Base-by-base conservation (phyloP, 2,113 vertebrate species). In the Isichthys henryi region DNA sequence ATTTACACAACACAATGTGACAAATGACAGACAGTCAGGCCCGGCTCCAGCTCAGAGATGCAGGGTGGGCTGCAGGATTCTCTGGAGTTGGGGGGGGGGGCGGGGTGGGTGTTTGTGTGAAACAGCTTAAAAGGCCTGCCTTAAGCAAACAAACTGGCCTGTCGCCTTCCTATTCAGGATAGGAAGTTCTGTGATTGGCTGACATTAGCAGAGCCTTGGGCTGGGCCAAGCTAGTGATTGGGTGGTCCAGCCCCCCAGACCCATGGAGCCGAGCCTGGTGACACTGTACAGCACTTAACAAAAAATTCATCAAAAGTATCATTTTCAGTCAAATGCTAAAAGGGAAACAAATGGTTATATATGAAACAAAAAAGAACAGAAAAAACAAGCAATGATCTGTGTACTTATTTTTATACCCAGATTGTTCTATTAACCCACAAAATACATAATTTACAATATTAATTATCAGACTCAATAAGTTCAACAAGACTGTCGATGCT, bases 291-390 rank as follows among this genome's bases (percentile, higher is more conserved):
- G 74, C 2, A 43, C 35, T 35, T 19, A 80, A 43, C 35, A 19
- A 80, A 6, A 43, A 19, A 80, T 2, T 77, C 2, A 80, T 80
- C 31, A 31, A 39, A 31, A 58, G 45, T 48, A 83, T 88, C 23
- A 58, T 58, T 90, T 46, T 39, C 39, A 56, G 86, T 53, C 82
- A 58, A 39, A 66, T 56, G 89, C 86, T 90, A 83, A 90, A 74
- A 77, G 62, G 86, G 84, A 45, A 87, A 83, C 15, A 90, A 77
- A 88, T 56, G 89, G 50, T 82, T 90, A 90, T 52, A 56, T 35
- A 88, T 39, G 39, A 90, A 88, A 84, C 53, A 6, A 43, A 80
- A 35, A 74, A 80, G 43, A 77, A 74, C 35, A 13, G 35, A 43
- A 39, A 77, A 23, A 45, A 45, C 17, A 70, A 10, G 46, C 50